Evolutionary conservation across 1,140 invertebrate genomes (phyloP), one percentile per base, ranked within the genome.

Genomic region (Lethrus apterus): DNA sequence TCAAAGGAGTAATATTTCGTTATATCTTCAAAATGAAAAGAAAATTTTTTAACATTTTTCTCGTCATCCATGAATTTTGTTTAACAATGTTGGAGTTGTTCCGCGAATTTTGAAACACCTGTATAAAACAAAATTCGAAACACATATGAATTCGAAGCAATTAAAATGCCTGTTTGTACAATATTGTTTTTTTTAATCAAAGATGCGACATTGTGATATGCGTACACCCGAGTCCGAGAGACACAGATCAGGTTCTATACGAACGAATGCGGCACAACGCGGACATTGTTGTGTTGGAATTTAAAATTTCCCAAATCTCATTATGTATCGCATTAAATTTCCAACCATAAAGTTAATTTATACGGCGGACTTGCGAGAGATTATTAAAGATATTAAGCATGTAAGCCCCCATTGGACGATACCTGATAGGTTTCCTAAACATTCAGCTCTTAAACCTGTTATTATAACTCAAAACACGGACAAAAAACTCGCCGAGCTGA

Each of bases 321-420:
- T 59, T 59, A 59, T 59, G 50, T 52, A 55, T 55, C 50, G 53
- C 55, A 59, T 59, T 59, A 59, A 59, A 57, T 59, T 59, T 59
- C 55, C 50, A 53, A 46, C 55, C 57, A 50, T 57, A 57, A 59
- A 57, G 48, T 52, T 59, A 59, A 59, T 57, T 59, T 59, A 59
- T 57, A 57, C 52, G 51, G 30, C 48, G 40, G 19, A 44, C 38
- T 51, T 32, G 54, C 52, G 48, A 42, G 51, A 53, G 52, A 57
- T 59, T 59, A 59, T 57, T 55, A 52, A 59, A 59, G 57, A 55
- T 59, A 58, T 58, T 58, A 58, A 52, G 36, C 29, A 46, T 26
- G 44, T 44, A 40, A 38, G 44, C 47, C 51, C 51, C 56, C 48
- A 57, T 57, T 57, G 56, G 56, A 54, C 31, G 50, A 45, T 42